phyloP scores from a whole-genome alignment of 2,888 invertebrate genomes.

The Acleris cristana region DNA sequence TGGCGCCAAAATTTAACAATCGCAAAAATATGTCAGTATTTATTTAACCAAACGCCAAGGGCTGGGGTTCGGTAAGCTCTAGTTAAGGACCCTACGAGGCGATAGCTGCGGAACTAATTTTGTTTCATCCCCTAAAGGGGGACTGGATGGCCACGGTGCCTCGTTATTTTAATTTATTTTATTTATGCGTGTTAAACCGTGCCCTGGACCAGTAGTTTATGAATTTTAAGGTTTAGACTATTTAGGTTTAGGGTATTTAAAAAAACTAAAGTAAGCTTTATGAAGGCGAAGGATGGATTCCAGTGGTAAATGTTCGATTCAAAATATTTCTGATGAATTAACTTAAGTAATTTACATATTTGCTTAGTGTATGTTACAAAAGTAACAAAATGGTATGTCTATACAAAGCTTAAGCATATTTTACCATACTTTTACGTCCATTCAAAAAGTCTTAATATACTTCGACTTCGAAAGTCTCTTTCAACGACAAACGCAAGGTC shows the following conservation, averaged over 20 bases:
- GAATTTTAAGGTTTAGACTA: constrained; percentile 12
- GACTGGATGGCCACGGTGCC: constrained; percentile 38
- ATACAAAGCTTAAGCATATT: too few species aligned
- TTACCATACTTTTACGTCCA: too few species aligned
- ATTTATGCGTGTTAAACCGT: constrained; percentile 35
- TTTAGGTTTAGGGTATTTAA: background rate
- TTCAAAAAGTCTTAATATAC: too few species aligned
- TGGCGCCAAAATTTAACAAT: background rate
- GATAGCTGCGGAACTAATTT: constrained; percentile 63
- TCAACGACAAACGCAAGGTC: constrained; percentile 66
- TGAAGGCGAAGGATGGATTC: too few species aligned
- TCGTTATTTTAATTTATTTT: constrained; percentile 38
- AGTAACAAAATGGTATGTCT: too few species aligned
- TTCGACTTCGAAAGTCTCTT: constrained; percentile 18
- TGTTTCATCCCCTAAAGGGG: constrained; percentile 54
- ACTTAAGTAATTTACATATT: too few species aligned
- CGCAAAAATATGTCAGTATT: constrained; percentile 25
- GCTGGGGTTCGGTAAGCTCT: constrained; percentile 34
- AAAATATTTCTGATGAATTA: too few species aligned
- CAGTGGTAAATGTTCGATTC: too few species aligned
- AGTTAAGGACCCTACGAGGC: constrained; percentile 46
- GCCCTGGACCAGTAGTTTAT: constrained; percentile 16
- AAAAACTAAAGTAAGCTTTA: too few species aligned
- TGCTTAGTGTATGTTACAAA: too few species aligned
- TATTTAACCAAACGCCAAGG: constrained; percentile 39